Conservation (phyloP, 2,888 invertebrate species). For the Zaprionus obscuricornis region DNA sequence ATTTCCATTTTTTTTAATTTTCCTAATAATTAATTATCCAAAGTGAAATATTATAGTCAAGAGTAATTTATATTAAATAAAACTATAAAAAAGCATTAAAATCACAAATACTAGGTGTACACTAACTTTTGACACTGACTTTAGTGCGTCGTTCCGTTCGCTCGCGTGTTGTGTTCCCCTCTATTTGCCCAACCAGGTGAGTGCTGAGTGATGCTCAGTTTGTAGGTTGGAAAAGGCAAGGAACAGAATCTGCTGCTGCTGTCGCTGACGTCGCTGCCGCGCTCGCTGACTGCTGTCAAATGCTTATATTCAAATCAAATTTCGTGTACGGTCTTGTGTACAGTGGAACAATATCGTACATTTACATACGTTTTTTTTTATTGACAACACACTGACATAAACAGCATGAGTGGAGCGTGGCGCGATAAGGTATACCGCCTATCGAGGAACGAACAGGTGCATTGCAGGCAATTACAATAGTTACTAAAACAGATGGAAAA, state of each 20-base stretch:
- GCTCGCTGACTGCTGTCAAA: constrained; percentile 56
- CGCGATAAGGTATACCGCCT: constrained; percentile 50
- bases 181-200: constrained; percentile 70
- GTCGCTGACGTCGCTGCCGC: constrained; percentile 20
- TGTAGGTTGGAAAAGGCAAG: constrained; percentile 62
- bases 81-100: neutral
- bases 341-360: constrained; percentile 44
- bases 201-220: constrained; percentile 68
- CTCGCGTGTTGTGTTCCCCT: constrained; percentile 38
- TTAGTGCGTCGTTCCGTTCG: constrained; percentile 47
- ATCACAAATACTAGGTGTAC: constrained; percentile 3
- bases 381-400: constrained; percentile 37
- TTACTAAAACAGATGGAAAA: constrained; percentile 33
- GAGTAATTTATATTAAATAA: neutral
- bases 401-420: constrained; percentile 45
- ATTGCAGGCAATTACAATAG: constrained; percentile 36
- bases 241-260: constrained; percentile 36
- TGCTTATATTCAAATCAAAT: constrained; percentile 68
- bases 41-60: neutral
- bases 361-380: constrained; percentile 28
- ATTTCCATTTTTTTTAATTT: neutral
- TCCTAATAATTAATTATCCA: neutral
- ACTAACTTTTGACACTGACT: constrained; percentile 50
- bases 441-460: constrained; percentile 46
- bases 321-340: constrained; percentile 50